A percentile compares a stretch with the other conserved stretches of the same genome.
Conservation (phyloP, 53 echinoderm and acorn worm species). For the Arbacia lixula region DNA sequence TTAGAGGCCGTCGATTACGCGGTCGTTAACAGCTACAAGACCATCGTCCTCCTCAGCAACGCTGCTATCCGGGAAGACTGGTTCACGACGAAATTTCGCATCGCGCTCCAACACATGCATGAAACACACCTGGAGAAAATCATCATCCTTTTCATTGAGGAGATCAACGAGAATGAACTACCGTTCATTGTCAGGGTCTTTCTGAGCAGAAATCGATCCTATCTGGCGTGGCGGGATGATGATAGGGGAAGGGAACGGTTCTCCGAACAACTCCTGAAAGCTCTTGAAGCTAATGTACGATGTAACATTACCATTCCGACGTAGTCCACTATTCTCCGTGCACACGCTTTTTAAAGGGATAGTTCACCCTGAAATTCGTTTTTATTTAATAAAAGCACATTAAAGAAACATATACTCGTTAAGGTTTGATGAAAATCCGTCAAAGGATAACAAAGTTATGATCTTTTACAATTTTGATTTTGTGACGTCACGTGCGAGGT, state of each 20-base stretch:
- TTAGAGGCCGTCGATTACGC: constrained; percentile 28
- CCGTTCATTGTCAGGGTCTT: constrained; percentile 36
- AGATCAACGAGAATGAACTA: constrained; percentile 12
- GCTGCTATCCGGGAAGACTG: constrained; percentile 30
- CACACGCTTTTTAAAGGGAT: too few species aligned
- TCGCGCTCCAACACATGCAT: constrained; percentile 48
- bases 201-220: constrained; percentile 28
- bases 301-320: constrained; percentile 31
- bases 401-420: too few species aligned
- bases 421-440: too few species aligned
- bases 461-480: too few species aligned
- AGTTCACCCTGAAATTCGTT: too few species aligned
- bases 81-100: constrained; percentile 34
- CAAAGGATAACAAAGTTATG: too few species aligned
- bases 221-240: constrained; percentile 38
- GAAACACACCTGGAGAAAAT: constrained; percentile 33
- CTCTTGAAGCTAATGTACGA: constrained; percentile 7
- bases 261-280: constrained; percentile 5
- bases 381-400: too few species aligned
- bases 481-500: too few species aligned
- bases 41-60: constrained; percentile 34
- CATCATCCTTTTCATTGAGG: constrained; percentile 32
- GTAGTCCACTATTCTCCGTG: too few species aligned
- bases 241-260: constrained; percentile 16
- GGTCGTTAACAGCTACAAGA: constrained; percentile 38